Base-by-base conservation (phyloP, 2,888 invertebrate genomes). In the Hydrotaea diabolus region DNA sequence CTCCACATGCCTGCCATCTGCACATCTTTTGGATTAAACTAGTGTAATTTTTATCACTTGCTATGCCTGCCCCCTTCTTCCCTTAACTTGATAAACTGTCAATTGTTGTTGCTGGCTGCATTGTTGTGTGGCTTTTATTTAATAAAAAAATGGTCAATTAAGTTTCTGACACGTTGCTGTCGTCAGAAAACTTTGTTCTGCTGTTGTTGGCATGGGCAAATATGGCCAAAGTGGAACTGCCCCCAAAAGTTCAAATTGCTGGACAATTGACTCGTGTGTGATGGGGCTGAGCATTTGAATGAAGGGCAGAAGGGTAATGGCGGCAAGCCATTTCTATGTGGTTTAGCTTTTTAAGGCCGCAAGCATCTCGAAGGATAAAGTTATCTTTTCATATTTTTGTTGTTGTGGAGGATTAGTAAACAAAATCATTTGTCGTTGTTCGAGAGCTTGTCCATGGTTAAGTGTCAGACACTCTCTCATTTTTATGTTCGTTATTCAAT, bases 61-160 rank as follows among this genome's bases (percentile, higher is more conserved):
- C 15, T 31, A 62, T 15, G 31, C 7, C 3, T 31, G 31, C 7
- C 31, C 3, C 7, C 2, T 31, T 31, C 3, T 36, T 17, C 31
- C n/a, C 31, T 62, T 62, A 62, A 62, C 11, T 9, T 26, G 15
- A 15, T 21, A 57, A 57, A 57, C 19, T 57, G 55, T 57, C 23
- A 21, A 21, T 57, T 57, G 49, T 57, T 21, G 19, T 31, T 5
- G 39, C 39, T 62, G 21, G 2, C 21, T 26, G 26, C n/a, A 5
- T 21, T 11, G 15, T 15, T 26, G n/a, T 36, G 26, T 31, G n/a
- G 15, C n/a, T 59, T 15, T 59, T 59, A 59, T 59, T 59, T 59
- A 59, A 59, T 59, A 62, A 62, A n/a, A n/a, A 31, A 31, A 62
- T 62, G 17, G n/a, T 31, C 62, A 62, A 62, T 62, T 62, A 31